These are phyloP conservation scores for Paracentrotus lividus DNA, from an alignment of 53 echinoderm and acorn worm species.

Conservation along the genomic window DNA sequence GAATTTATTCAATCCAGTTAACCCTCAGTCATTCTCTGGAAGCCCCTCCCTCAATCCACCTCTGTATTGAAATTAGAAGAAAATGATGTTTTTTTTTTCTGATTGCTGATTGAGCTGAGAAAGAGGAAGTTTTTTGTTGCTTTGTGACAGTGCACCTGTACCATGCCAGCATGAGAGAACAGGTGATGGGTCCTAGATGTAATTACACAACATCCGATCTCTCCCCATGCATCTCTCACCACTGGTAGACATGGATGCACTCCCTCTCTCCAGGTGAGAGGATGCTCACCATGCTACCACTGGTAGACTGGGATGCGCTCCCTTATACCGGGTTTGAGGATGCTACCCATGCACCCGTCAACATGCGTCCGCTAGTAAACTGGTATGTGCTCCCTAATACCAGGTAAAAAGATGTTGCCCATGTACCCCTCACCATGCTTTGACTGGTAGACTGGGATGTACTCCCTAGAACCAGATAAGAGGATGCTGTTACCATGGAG, in stretches of 20 bases:
- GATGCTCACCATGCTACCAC: conserved; percentile 24
- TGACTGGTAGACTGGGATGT: not conserved
- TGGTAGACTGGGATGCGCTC: conserved; percentile 5
- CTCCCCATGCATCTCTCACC: conserved; percentile 15
- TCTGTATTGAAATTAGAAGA: too few relatives aligned
- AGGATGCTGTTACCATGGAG: not conserved
- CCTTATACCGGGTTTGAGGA: conserved; percentile 29
- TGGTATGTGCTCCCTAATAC: too few relatives aligned
- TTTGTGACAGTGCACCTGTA: conserved; percentile 26
- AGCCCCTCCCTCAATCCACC: too few relatives aligned
- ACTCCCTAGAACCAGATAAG: conserved; percentile 26
- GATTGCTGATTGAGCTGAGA: not conserved
- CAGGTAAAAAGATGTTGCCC: too few relatives aligned
- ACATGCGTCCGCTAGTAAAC: too few relatives aligned
- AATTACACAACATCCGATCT: conserved; percentile 57
- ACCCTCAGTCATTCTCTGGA: too few relatives aligned
- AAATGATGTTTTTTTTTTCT: not conserved
- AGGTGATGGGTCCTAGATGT: conserved; percentile 43
- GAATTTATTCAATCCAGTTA: not conserved
- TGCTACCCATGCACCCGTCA: too few relatives aligned
- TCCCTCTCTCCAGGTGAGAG: conserved; percentile 40
- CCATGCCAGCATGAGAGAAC: conserved; percentile 28
- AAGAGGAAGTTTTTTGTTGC: conserved; percentile 37
- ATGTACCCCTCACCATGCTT: too few relatives aligned
- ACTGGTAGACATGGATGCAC: not conserved